Conservation (phyloP, 2,113 vertebrate genomes). For the Calidris pygmaea region DNA sequence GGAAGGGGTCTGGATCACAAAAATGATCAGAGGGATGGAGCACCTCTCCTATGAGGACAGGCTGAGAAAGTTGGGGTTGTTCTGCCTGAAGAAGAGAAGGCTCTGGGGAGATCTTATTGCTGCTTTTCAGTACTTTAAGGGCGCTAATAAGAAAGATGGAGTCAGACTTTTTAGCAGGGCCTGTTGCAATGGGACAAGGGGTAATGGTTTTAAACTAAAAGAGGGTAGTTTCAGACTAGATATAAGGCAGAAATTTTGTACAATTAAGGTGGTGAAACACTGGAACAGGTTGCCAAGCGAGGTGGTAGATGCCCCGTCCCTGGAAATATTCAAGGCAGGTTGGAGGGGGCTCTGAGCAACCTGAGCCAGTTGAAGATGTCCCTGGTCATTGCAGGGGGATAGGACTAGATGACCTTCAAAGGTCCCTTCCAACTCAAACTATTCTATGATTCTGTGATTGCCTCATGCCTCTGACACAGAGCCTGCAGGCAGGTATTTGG, state of each 20-base stretch:
- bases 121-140: not conserved
- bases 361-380: not conserved
- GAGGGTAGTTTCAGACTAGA: not conserved
- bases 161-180: not conserved
- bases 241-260: not conserved
- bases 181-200: not conserved
- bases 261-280: not conserved
- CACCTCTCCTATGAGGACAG: not conserved
- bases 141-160: not conserved
- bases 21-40: not conserved
- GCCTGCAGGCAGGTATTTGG: fast-evolving
- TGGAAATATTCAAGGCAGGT: not conserved
- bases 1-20: not conserved
- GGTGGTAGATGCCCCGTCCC: not conserved
- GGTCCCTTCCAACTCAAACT: not conserved
- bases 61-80: not conserved
- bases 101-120: not conserved
- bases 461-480: not conserved
- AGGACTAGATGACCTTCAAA: not conserved
- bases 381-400: not conserved
- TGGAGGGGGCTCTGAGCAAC: not conserved
- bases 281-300: not conserved
- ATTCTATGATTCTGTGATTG: not conserved
- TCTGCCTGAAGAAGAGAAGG: not conserved
- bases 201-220: not conserved